Evolutionary conservation across 2,888 invertebrate species (phyloP), one percentile per base, ranked within the genome.

Genomic region (Linnaemya tessellans): DNA sequence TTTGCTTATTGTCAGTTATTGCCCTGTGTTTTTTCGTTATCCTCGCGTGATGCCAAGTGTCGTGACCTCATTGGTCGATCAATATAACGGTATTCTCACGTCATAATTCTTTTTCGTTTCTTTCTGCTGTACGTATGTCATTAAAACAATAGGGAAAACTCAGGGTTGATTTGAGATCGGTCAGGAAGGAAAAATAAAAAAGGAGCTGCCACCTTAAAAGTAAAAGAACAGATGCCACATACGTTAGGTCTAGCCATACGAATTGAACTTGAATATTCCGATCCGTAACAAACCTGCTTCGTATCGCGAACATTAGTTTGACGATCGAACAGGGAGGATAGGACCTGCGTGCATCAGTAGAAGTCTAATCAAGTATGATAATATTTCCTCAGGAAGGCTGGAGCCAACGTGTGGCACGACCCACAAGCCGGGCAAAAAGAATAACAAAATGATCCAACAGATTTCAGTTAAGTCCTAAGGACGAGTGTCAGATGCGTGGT

Each of bases 241-340:
- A 8, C 9, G 10, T 1, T 9, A 38, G 38, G 4, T 1, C 1
- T 9, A 8, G 4, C 9, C 1, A 8, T 38, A 9, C 38, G n/a
- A 46, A 46, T 15, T 5, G n/a, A n/a, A n/a, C 15, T 1, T 5
- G 15, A n/a, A 46, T 15, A 15, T n/a, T 15, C 46, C 46, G 15
- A 41, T 43, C 22, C 64, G 41, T 64, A 64, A 43, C 18, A 51
- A 54, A 38, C 41, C 54, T 54, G 38, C 35, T 54, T 60, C 60
- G 38, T 11, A 60, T 60, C 18, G 22, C 22, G 11, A 4, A 10
- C 13, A 10, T 22, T 18, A 35, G n/a, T 10, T 9, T 10, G 13
- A 18, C 35, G 60, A 60, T 10, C 38, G 60, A 60, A 60, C 60
- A 38, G 60, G 60, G 9, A 60, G 60, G 35, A 35, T 10, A 1